Base-by-base conservation (phyloP, 2,797 vertebrate species). In the Thalassophryne amazonica region DNA sequence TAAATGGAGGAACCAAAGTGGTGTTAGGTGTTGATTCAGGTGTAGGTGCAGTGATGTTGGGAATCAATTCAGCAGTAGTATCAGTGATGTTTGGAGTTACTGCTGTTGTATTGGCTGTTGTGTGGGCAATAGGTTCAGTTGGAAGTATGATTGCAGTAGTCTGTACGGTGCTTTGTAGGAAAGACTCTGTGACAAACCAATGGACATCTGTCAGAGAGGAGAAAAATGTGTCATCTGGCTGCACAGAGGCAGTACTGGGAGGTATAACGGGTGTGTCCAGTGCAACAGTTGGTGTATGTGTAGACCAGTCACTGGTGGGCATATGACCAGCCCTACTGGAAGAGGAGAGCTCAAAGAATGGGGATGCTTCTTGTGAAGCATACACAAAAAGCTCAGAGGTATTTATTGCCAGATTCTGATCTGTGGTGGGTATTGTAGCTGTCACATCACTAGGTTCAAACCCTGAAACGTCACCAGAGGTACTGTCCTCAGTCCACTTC, bases 141-240 rank as follows among this genome's bases (percentile, higher is more conserved):
- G 81, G 51, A 29, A 40, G 52, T 17, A 23, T 2, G 12, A 78
- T 78, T 56, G 71, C 13, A 30, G 64, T 69, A 29, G 30, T 34
- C 35, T 63, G 49, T 24, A 66, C 34, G 49, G 65, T 69, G 18
- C 62, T 74, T 4, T 69, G 60, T 20, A 65, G 45, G 6, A 75
- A 21, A 6, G 67, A 55, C 13, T 89, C 74, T 13, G 92, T 82
- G n/a, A 79, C 58, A 72, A 85, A 86, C 88, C 86, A 88, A 12
- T 86, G 79, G 30, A 86, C 73, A 34, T 88, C 85, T 1, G 80
- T 83, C 32, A 75, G 19, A 32, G 79, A 80, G 6, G 73, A 64
- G 13, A 70, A 67, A 11, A 64, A 43, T 4, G 42, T 25, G 41
- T 61, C 69, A 23, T 79, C 77, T 39, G 78, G 53, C 16, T 83